Evolutionary conservation across 2,888 invertebrate species (phyloP).

Genomic region (Elysia crispata): DNA sequence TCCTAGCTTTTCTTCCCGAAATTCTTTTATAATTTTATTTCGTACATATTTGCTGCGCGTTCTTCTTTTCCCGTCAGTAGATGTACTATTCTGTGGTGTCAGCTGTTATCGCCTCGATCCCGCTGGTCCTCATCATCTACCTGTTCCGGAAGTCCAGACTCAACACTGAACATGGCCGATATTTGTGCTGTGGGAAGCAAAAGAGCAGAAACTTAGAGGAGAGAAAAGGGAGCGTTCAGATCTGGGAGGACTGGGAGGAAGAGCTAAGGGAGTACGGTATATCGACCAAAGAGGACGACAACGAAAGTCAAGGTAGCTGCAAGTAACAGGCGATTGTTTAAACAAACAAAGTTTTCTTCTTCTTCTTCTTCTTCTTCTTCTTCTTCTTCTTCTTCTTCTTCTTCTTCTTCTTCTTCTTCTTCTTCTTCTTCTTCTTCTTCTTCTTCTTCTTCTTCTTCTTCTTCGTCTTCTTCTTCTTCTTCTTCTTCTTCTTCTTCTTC

Average conservation of each 20-base stretch:
- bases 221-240: neutral
- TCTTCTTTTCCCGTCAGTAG: conserved; percentile 22
- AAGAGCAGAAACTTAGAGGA: neutral
- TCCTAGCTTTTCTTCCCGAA: too few relatives aligned
- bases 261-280: neutral
- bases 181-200: neutral
- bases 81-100: conserved; percentile 56
- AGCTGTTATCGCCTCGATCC: conserved; percentile 70
- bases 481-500: too few relatives aligned
- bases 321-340: too few relatives aligned
- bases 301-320: neutral
- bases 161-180: neutral
- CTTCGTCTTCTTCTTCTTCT: too few relatives aligned
- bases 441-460: too few relatives aligned
- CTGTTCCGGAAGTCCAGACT: conserved; percentile 58
- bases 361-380: too few relatives aligned
- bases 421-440: too few relatives aligned
- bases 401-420: too few relatives aligned
- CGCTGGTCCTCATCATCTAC: conserved; percentile 68
- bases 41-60: neutral
- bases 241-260: neutral
- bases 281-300: conserved; percentile 12
- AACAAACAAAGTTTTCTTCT: too few relatives aligned
- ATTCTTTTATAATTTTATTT: too few relatives aligned
- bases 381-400: too few relatives aligned